Evolutionary conservation across 1,140 invertebrate genomes (phyloP).

Genomic region (Thalassaphorura encarpata): DNA sequence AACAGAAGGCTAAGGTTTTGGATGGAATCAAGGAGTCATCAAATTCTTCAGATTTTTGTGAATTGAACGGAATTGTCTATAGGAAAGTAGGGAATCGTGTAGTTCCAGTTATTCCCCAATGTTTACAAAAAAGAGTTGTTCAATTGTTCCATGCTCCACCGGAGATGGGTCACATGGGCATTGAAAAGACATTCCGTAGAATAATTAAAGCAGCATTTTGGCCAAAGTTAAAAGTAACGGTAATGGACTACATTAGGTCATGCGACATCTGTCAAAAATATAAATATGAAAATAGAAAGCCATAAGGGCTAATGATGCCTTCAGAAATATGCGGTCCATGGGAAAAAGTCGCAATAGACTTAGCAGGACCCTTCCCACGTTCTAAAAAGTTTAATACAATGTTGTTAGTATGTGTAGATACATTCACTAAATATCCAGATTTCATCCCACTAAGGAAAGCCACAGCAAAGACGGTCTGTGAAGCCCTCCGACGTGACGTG

Average conservation of each 20-base stretch:
- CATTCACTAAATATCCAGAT: constrained; percentile 30
- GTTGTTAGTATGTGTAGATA: constrained; percentile 26
- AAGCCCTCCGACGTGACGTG: constrained; percentile 18
- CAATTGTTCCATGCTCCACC: neutral
- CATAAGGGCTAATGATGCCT: neutral
- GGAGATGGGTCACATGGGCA: neutral
- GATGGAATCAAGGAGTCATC: too few relatives aligned
- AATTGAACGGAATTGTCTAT: too few relatives aligned
- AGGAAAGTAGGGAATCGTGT: too few relatives aligned
- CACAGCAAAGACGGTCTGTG: constrained; percentile 6
- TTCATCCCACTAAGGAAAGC: constrained; percentile 14
- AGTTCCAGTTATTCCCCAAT: too few relatives aligned
- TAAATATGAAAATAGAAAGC: neutral
- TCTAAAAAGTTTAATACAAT: constrained; percentile 1
- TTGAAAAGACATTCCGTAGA: constrained; percentile 4
- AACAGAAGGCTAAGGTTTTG: too few relatives aligned
- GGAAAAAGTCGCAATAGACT: constrained; percentile 24
- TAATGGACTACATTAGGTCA: constrained; percentile 19
- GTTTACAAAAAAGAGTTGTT: neutral
- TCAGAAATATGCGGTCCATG: constrained; percentile 11
- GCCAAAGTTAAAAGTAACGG: constrained; percentile 34
- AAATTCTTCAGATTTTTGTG: too few relatives aligned
- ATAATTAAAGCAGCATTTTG: constrained; percentile 15
- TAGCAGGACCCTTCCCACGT: constrained; percentile 27
- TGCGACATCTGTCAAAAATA: neutral